These are phyloP conservation scores for Toxostoma redivivum DNA, from an alignment of 2,113 vertebrate genomes.

Conservation along the genomic window DNA sequence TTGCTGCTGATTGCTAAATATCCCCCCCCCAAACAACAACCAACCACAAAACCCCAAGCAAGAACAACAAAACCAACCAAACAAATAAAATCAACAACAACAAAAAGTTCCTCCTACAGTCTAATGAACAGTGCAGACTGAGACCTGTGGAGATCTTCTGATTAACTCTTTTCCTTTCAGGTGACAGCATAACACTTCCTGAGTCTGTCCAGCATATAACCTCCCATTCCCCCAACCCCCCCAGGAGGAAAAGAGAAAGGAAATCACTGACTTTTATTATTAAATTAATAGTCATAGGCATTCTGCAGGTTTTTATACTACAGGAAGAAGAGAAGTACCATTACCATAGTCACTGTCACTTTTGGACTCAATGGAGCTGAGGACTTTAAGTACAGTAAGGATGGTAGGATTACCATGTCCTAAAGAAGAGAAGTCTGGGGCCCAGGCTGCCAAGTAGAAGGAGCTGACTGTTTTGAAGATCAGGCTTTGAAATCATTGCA, in stretches of 20 bases:
- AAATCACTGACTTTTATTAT: neutral
- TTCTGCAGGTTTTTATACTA: neutral
- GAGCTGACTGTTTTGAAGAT: neutral
- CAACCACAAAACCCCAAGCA: neutral
- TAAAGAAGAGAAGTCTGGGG: neutral
- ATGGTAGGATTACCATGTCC: neutral
- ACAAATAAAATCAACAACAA: neutral
- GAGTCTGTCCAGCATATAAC: neutral
- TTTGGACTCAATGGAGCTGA: neutral
- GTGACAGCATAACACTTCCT: neutral
- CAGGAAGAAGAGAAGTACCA: neutral
- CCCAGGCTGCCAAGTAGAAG: neutral
- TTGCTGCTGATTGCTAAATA: neutral
- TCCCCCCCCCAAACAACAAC: fast-evolving
- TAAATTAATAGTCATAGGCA: neutral
- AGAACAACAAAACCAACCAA: neutral
- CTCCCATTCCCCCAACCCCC: neutral
- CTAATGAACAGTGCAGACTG: neutral
- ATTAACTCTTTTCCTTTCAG: neutral
- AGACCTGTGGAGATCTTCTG: neutral
- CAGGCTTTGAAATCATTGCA: neutral
- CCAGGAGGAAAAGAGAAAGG: neutral
- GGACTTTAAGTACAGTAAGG: neutral
- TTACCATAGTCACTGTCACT: neutral
- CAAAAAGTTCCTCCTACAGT: neutral